Percentiles rank a stretch among this genome's conserved stretches.
Conservation (phyloP, 2,797 vertebrate species). For the Danio albolineatus region DNA sequence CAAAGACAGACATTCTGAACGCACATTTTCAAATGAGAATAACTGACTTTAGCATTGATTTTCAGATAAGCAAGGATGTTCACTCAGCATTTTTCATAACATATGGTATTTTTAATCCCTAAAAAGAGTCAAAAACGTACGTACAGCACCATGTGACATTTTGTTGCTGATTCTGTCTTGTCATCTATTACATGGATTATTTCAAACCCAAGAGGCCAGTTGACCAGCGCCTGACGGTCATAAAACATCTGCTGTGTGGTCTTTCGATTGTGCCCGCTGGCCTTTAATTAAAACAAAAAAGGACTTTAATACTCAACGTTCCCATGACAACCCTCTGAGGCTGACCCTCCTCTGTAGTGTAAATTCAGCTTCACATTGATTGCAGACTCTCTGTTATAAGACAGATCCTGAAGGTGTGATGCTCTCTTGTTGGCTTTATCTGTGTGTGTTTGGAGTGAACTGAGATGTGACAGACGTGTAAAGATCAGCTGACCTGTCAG, state of each 20-base stretch:
- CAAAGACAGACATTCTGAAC: too few species aligned
- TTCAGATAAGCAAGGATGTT: too few species aligned
- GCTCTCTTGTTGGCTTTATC: background rate
- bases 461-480: background rate
- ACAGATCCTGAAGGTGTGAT: background rate
- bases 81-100: too few species aligned
- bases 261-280: conserved; percentile 29
- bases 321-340: conserved; percentile 62
- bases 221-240: background rate
- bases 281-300: conserved; percentile 59
- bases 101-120: too few species aligned
- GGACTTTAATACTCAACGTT: conserved; percentile 58
- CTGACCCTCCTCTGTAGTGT: conserved; percentile 29
- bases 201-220: background rate
- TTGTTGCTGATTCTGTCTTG: background rate
- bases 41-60: too few species aligned
- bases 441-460: background rate
- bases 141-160: background rate
- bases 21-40: too few species aligned
- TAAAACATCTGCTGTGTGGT: conserved; percentile 2
- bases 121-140: too few species aligned
- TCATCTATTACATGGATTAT: background rate
- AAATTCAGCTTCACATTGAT: background rate
- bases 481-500: conserved; percentile 20
- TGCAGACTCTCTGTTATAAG: background rate